A percentile compares a stretch with the other conserved stretches of the same genome.
Conservation (phyloP, 2,888 invertebrate species). For the Diachrysia chrysitis region DNA sequence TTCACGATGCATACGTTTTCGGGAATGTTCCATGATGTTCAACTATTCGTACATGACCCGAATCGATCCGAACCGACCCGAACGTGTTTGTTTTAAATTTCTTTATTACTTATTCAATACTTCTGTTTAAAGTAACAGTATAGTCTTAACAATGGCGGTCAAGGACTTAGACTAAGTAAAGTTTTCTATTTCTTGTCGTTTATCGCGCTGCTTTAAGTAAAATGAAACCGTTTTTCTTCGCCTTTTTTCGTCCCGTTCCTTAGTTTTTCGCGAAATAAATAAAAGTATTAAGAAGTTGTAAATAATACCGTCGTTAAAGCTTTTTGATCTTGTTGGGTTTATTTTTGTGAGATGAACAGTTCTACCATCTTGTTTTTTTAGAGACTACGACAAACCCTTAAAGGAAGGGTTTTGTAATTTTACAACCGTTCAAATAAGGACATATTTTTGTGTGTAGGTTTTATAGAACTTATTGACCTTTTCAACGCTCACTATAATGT, state of each 20-base stretch:
- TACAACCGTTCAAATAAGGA: no score
- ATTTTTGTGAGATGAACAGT: neutral
- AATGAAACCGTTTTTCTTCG: slow-evolving; percentile 25
- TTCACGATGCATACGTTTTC: slow-evolving; percentile 4
- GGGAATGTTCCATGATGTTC: neutral
- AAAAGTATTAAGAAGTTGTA: slow-evolving; percentile 17
- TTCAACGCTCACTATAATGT: no score
- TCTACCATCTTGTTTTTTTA: neutral
- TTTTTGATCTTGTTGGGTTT: neutral
- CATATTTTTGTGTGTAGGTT: no score
- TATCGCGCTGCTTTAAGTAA: slow-evolving; percentile 34
- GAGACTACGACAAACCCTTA: no score
- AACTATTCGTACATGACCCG: neutral
- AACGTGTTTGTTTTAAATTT: slow-evolving; percentile 12
- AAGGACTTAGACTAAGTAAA: slow-evolving; percentile 36
- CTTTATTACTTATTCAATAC: slow-evolving; percentile 20
- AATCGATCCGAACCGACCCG: slow-evolving; percentile 5
- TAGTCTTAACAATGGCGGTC: slow-evolving; percentile 25
- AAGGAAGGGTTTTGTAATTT: no score
- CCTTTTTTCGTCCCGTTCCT: slow-evolving; percentile 36
- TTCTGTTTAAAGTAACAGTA: slow-evolving; percentile 17
- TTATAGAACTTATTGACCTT: no score
- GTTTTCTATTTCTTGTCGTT: slow-evolving; percentile 41
- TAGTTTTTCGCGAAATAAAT: slow-evolving; percentile 15
- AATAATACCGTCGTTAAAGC: neutral